Evolutionary conservation across 2,113 vertebrate species (phyloP).

Genomic region (Cricetomys ansorgei): DNA sequence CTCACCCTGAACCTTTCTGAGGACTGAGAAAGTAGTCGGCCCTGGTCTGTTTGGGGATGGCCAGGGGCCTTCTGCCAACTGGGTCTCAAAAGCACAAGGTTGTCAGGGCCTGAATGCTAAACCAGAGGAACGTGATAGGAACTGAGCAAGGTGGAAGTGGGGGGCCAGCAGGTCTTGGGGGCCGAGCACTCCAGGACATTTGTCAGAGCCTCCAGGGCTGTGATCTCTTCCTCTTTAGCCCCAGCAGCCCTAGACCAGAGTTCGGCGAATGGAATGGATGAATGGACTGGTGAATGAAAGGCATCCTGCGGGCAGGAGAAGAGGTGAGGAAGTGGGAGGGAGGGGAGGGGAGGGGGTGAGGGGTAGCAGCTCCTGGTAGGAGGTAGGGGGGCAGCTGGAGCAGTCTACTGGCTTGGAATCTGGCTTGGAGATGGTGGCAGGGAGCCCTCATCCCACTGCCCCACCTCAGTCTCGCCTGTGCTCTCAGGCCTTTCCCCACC

Average conservation of each 20-base stretch:
- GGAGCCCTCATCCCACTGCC: background rate
- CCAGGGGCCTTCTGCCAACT: background rate
- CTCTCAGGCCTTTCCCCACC: background rate
- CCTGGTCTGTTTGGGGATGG: background rate
- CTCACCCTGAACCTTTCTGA: background rate
- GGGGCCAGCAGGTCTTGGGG: background rate
- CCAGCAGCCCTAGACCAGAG: background rate
- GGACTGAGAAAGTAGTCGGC: background rate
- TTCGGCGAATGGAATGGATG: slow-evolving; percentile 2
- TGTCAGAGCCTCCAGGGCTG: background rate
- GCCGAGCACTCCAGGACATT: background rate
- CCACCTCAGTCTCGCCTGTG: rapidly evolving
- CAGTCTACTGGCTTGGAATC: background rate
- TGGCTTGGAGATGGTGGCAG: background rate
- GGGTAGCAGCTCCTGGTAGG: background rate
- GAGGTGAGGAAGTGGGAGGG: background rate
- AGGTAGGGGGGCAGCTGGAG: background rate
- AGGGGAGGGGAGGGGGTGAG: background rate
- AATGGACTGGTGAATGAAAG: slow-evolving; percentile 55
- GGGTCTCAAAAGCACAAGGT: background rate
- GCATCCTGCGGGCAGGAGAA: background rate
- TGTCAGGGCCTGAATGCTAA: background rate
- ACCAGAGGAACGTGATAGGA: background rate
- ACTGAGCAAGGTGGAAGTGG: background rate
- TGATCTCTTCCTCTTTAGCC: background rate